A percentile compares a stretch with the other conserved stretches of the same genome.
These are phyloP conservation scores for Teleogryllus oceanicus DNA, from an alignment of 2,888 invertebrate species.

Conservation along the genomic window DNA sequence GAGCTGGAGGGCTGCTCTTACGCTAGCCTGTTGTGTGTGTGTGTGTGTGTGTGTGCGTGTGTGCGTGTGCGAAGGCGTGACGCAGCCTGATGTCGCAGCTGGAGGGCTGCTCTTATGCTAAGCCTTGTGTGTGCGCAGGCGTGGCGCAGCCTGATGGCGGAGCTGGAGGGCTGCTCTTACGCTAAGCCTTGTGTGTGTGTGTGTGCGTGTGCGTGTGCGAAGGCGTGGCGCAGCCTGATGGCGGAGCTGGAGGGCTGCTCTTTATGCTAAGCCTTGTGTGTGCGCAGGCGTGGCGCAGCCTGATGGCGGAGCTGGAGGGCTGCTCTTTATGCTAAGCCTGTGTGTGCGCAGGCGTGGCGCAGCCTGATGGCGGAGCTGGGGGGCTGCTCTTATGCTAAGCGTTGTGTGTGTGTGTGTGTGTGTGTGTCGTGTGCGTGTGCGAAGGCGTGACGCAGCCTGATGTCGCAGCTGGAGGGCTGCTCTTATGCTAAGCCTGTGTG, in stretches of 20 bases:
- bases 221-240: conserved; percentile 78
- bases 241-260: conserved; percentile 79
- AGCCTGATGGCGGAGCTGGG: conserved; percentile 87
- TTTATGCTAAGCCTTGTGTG: conserved; percentile 74
- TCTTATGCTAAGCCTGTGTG: too few species aligned
- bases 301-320: conserved; percentile 86
- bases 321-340: too few species aligned
- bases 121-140: too few species aligned
- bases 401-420: too few species aligned
- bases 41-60: background rate
- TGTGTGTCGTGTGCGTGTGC: too few species aligned
- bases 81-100: conserved; percentile 81
- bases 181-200: conserved; percentile 38
- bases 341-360: conserved; percentile 60
- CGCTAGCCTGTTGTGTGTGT: too few species aligned
- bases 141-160: conserved; percentile 85
- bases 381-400: too few species aligned
- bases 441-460: too few species aligned
- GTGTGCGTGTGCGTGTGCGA: background rate
- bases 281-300: conserved; percentile 66
- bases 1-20: conserved; percentile 77
- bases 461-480: too few species aligned
- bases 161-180: conserved; percentile 71
- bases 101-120: conserved; percentile 74
- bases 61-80: conserved; percentile 62